Evolutionary conservation across 2,797 vertebrate species (phyloP).

Genomic region (Synaphobranchus kaupii): DNA sequence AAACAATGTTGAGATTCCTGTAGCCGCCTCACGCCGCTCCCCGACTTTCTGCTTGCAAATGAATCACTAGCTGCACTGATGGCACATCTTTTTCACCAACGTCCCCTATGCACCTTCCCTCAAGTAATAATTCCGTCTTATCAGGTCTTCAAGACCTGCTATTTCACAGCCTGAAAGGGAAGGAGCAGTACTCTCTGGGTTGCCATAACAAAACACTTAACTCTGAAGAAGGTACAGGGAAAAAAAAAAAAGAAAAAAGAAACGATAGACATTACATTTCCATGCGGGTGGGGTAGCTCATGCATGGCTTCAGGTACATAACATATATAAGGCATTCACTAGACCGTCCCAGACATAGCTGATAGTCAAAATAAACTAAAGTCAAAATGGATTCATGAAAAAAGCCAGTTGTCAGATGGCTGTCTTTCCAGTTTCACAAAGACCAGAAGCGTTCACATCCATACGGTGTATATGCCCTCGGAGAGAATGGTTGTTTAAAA

Average conservation of each 20-base stretch:
- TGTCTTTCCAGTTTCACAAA: neutral
- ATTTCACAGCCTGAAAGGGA: neutral
- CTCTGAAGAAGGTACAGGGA: neutral
- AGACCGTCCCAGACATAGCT: neutral
- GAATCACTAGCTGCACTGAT: neutral
- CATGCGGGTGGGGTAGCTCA: neutral
- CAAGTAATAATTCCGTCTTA: neutral
- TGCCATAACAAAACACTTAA: conserved; percentile 27
- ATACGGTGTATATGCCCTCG: neutral
- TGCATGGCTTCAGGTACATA: neutral
- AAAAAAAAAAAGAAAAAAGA: neutral
- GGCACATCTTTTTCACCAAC: neutral
- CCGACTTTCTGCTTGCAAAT: neutral
- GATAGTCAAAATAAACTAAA: neutral
- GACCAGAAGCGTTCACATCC: neutral
- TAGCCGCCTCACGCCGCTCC: neutral
- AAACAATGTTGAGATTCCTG: neutral
- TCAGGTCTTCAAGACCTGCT: neutral
- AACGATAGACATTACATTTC: neutral
- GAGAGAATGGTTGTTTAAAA: neutral
- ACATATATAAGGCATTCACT: neutral
- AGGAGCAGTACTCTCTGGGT: neutral
- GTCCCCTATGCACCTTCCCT: neutral
- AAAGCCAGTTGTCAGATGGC: neutral
- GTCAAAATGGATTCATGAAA: neutral